Conservation (phyloP, 1,140 invertebrate species). For the Galleria mellonella region DNA sequence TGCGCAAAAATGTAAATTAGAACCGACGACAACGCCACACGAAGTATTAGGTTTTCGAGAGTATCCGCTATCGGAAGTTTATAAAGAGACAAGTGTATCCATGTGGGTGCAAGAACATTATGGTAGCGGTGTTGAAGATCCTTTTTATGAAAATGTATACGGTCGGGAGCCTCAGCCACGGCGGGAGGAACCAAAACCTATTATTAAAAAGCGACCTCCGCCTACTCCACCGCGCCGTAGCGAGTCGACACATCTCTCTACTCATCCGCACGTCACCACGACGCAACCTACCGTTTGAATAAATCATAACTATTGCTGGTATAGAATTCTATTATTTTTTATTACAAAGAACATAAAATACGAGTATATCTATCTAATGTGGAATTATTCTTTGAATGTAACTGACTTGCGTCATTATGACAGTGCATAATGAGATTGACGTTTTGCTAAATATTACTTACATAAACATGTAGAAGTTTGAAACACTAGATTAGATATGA, state of each 20-base stretch:
- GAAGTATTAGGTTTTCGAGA: conserved; percentile 93
- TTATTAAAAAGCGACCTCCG: conserved; percentile 52
- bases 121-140: conserved; percentile 68
- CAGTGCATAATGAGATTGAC: too few relatives aligned
- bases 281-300: conserved; percentile 21
- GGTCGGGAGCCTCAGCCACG: conserved; percentile 27
- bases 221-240: conserved; percentile 58
- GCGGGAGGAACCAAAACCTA: conserved; percentile 47
- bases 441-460: too few relatives aligned
- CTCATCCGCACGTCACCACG: conserved; percentile 23
- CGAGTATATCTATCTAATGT: too few relatives aligned
- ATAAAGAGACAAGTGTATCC: conserved; percentile 88
- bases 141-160: conserved; percentile 59
- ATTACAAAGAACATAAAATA: too few relatives aligned
- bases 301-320: too few relatives aligned
- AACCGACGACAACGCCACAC: conserved; percentile 89
- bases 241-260: conserved; percentile 53
- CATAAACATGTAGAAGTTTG: too few relatives aligned
- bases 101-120: conserved; percentile 95
- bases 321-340: too few relatives aligned
- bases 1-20: conserved; percentile 91
- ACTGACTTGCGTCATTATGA: too few relatives aligned
- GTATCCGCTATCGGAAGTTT: conserved; percentile 80
- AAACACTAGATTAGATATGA: too few relatives aligned
- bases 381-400: too few relatives aligned